phyloP scores from a whole-genome alignment of 2,888 invertebrate species.

The Phaonia tiefii region DNA sequence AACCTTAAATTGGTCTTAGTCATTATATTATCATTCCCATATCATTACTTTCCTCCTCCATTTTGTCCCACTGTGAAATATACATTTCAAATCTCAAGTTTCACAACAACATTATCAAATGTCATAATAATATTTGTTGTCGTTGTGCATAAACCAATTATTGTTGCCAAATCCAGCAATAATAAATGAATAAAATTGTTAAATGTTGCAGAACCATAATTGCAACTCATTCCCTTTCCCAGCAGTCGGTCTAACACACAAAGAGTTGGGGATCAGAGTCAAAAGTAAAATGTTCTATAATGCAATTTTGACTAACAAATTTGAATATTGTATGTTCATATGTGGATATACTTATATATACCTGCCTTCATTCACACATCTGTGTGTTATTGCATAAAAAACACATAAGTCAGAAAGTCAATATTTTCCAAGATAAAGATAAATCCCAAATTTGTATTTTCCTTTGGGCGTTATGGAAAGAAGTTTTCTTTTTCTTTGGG shows the following conservation, averaged over 20 bases:
- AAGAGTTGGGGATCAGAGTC: not conserved
- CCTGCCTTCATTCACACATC: too few relatives aligned
- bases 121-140: not conserved
- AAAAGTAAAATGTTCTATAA: slow-evolving; percentile 19
- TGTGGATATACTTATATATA: too few relatives aligned
- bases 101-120: not conserved
- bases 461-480: too few relatives aligned
- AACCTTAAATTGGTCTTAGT: too few relatives aligned
- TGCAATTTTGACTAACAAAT: slow-evolving; percentile 27
- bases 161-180: slow-evolving; percentile 14
- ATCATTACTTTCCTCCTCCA: too few relatives aligned
- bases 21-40: too few relatives aligned
- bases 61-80: not conserved
- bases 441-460: too few relatives aligned
- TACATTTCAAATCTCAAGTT: not conserved
- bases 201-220: slow-evolving; percentile 17
- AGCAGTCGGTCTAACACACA: not conserved
- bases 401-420: too few relatives aligned
- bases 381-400: too few relatives aligned
- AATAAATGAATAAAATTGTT: slow-evolving; percentile 33
- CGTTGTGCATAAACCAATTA: too few relatives aligned
- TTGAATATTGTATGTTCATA: slow-evolving; percentile 11
- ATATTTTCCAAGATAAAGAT: too few relatives aligned
- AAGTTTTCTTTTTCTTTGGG: too few relatives aligned
- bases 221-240: not conserved